Base-by-base conservation (phyloP, 2,797 vertebrate genomes). In the Percopsis omiscomaycus region DNA sequence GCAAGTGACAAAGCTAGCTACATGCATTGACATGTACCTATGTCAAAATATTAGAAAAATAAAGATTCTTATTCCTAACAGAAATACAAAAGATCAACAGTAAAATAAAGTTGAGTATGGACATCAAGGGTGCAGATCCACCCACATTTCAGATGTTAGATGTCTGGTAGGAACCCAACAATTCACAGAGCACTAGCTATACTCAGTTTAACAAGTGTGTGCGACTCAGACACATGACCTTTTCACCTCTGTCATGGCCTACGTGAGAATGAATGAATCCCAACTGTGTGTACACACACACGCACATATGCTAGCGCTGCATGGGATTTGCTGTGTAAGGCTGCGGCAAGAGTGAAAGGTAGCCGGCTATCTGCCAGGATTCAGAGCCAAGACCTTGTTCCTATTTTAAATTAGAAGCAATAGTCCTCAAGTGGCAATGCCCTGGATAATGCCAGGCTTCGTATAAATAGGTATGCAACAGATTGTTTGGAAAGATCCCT, bases 181-280 rank as follows among this genome's bases (percentile, higher is more conserved):
- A 5, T 37, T 37, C 32, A 37, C 32, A 45, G n/a, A 16, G 54
- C 29, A 9, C 3, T 32, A 55, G 53, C 13, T 29, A 14, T 22
- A 63, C 50, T 59, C 47, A 66, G 62, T 29, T 37, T 45, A 64
- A 48, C 44, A n/a, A 46, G 61, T 60, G 56, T 64, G 72, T 77
- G 78, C 80, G 86, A 84, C 79, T 84, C 78, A 80, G 78, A 79
- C 79, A 82, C 2, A 47, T 64, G 80, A 83, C 80, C 85, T 70
- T 82, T 86, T 76, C 65, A 80, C 72, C 82, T 69, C 50, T 11
- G 14, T 71, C 76, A 63, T 2, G 81, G 89, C 83, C 82, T 91
- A 88, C 88, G 87, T 91, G 88, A 86, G 83, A 88, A 89, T 86
- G 81, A 68, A 71, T 82, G 69, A 69, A 78, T 79, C 64, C 66